A percentile compares a stretch with the other conserved stretches of the same genome.
These are phyloP conservation scores for Rhagonycha lutea DNA, from an alignment of 2,888 invertebrate genomes.

Conservation along the genomic window DNA sequence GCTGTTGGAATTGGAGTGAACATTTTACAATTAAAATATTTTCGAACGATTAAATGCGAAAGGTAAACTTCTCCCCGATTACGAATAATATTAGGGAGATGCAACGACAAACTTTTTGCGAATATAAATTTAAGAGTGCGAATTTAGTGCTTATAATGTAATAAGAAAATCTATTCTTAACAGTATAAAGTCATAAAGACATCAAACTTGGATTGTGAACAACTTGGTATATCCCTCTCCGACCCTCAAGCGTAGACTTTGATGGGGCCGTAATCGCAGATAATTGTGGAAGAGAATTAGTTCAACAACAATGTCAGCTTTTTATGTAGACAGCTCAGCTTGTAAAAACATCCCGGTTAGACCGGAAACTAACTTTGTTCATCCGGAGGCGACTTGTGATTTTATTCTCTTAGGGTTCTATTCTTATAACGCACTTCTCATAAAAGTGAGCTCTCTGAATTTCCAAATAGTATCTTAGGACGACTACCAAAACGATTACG, in stretches of 20 bases:
- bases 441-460: conserved; percentile 23
- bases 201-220: conserved; percentile 44
- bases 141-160: conserved; percentile 11
- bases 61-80: neutral
- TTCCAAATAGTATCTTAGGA: conserved; percentile 18
- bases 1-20: neutral
- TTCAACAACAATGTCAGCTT: conserved; percentile 53
- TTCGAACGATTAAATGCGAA: neutral
- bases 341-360: conserved; percentile 49
- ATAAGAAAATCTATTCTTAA: conserved; percentile 36
- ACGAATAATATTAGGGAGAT: too few relatives aligned
- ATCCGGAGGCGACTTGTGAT: conserved; percentile 45
- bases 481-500: conserved; percentile 21
- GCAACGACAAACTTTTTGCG: neutral
- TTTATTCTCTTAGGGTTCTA: conserved; percentile 41
- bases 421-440: conserved; percentile 28
- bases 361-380: conserved; percentile 49
- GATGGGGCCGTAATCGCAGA: conserved; percentile 55
- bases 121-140: neutral
- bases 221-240: conserved; percentile 33
- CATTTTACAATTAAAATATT: neutral
- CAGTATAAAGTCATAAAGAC: conserved; percentile 47
- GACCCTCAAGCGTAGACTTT: conserved; percentile 45
- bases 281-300: conserved; percentile 54
- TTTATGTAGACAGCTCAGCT: conserved; percentile 49